Percentiles rank a stretch among this genome's conserved stretches.
These are phyloP conservation scores for Delphinus delphis DNA, from an alignment of 2,113 vertebrate species.

Conservation along the genomic window DNA sequence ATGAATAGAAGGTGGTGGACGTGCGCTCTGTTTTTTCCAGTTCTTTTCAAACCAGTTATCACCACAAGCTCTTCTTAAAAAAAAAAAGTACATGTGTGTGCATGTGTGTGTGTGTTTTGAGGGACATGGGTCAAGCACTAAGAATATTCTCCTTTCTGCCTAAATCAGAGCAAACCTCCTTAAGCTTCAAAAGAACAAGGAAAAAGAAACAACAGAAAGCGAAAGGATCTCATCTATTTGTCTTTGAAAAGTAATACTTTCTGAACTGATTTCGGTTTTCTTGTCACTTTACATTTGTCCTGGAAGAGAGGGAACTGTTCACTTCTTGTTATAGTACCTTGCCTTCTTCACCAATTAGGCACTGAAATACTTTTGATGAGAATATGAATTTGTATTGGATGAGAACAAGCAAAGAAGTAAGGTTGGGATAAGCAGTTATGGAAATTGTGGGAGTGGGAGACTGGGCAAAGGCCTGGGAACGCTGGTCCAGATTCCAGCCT, in stretches of 20 bases:
- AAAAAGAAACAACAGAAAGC: background rate
- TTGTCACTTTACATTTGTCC: background rate
- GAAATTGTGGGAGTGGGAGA: conserved; percentile 46
- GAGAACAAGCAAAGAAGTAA: background rate
- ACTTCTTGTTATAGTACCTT: background rate
- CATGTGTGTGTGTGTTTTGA: background rate
- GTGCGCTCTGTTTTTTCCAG: background rate
- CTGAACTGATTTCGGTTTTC: background rate
- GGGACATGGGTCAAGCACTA: background rate
- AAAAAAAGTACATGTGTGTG: background rate
- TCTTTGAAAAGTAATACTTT: background rate
- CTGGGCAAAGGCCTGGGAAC: background rate
- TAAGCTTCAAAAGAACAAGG: background rate
- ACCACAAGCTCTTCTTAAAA: background rate
- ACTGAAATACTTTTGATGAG: background rate
- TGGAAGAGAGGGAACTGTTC: background rate
- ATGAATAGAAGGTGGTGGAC: background rate
- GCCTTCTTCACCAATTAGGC: background rate
- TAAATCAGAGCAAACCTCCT: background rate
- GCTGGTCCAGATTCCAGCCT: conserved; percentile 8
- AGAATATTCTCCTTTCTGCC: background rate
- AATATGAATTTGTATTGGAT: background rate
- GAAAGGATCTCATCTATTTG: background rate
- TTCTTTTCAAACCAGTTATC: conserved; percentile 11
- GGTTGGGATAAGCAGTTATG: conserved; percentile 22